Evolutionary conservation across 2,888 invertebrate genomes (phyloP).

Genomic region (Lasioglossum figueresi): DNA sequence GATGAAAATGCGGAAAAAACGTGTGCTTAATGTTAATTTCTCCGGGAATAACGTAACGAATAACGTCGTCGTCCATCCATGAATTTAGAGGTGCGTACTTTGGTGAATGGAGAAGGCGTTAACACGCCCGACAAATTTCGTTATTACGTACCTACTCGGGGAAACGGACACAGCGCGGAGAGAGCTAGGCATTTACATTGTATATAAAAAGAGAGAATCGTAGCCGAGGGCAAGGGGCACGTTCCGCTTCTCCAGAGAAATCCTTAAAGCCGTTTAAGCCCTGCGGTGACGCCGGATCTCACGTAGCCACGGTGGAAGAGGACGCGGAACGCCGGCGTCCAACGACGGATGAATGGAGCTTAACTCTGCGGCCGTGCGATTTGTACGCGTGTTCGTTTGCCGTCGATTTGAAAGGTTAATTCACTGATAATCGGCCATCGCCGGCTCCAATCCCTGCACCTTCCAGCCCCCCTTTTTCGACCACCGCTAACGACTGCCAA

Average conservation of each 20-base stretch:
- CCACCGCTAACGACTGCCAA: neutral
- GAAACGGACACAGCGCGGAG: constrained; percentile 23
- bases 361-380: constrained; percentile 71
- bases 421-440: constrained; percentile 61
- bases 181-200: constrained; percentile 50
- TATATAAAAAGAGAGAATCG: constrained; percentile 48
- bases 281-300: constrained; percentile 72
- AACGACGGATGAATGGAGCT: constrained; percentile 73
- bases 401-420: constrained; percentile 69
- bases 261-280: constrained; percentile 71
- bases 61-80: neutral
- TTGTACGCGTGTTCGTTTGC: constrained; percentile 68
- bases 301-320: constrained; percentile 58
- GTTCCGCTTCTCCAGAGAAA: constrained; percentile 65
- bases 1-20: neutral
- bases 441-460: neutral
- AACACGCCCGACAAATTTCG: constrained; percentile 62
- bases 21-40: neutral
- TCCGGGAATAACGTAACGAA: neutral
- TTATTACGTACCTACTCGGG: constrained; percentile 47
- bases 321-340: constrained; percentile 51
- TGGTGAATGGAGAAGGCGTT: neutral
- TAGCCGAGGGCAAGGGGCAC: constrained; percentile 30
- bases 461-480: neutral
- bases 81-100: neutral